These are phyloP conservation scores for Ictalurus punctatus DNA, from an alignment of 2,113 vertebrate genomes.

Conservation along the genomic window DNA sequence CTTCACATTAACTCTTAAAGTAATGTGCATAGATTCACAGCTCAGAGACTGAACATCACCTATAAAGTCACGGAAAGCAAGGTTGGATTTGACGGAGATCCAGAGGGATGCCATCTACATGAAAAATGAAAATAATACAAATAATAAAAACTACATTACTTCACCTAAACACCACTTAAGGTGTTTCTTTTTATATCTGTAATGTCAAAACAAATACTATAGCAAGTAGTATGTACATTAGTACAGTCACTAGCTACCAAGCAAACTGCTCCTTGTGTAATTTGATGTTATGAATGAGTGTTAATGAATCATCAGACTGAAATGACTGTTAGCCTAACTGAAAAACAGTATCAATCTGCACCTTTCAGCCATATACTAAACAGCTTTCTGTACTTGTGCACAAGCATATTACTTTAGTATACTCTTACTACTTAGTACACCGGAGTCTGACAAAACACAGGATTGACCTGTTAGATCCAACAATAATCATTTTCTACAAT, in stretches of 20 bases:
- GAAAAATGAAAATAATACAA: background rate
- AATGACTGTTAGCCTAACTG: background rate
- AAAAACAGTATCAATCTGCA: background rate
- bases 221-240: too few species aligned
- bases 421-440: background rate
- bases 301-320: background rate
- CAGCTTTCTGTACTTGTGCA: background rate
- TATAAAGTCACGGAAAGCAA: background rate
- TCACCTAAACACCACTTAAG: background rate
- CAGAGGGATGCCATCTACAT: background rate
- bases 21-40: background rate
- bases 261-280: background rate
- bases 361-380: background rate
- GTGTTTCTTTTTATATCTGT: background rate
- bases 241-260: background rate
- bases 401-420: background rate
- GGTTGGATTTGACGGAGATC: background rate
- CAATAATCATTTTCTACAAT: background rate
- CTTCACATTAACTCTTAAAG: background rate
- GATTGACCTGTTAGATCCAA: background rate
- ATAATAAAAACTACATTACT: background rate
- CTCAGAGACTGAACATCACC: background rate
- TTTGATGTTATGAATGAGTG: background rate
- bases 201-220: background rate
- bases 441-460: background rate